phyloP scores from a whole-genome alignment of 2,888 invertebrate genomes.

The Megaustenia siamemsis region DNA sequence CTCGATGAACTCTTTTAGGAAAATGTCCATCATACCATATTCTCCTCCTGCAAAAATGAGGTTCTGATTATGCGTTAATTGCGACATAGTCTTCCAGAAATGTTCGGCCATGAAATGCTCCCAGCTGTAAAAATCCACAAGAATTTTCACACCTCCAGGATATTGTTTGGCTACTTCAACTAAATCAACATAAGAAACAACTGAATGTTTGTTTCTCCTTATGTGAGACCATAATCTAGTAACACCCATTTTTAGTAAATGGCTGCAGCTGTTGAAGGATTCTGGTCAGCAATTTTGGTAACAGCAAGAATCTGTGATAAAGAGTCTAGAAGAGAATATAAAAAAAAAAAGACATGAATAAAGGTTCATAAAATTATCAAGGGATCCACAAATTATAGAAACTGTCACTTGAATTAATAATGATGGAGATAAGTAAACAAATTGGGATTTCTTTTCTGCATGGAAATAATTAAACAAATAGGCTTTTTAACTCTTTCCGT shows the following conservation, averaged over 20 bases:
- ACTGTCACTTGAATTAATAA: no score
- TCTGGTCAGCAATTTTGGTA: neutral
- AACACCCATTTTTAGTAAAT: slow-evolving; percentile 43
- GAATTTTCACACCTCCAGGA: slow-evolving; percentile 71
- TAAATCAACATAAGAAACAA: slow-evolving; percentile 64
- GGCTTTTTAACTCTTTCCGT: no score
- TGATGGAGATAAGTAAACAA: no score
- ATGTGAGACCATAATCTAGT: slow-evolving; percentile 36
- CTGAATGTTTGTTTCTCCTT: neutral
- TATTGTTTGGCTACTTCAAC: slow-evolving; percentile 67
- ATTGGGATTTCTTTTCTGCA: no score
- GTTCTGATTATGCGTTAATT: slow-evolving; percentile 65
- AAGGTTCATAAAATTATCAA: no score
- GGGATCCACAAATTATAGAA: no score
- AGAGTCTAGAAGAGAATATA: no score
- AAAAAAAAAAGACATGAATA: no score
- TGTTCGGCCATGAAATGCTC: slow-evolving; percentile 67
- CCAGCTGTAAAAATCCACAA: slow-evolving; percentile 77
- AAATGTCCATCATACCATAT: slow-evolving; percentile 68
- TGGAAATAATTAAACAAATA: no score
- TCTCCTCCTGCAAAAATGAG: slow-evolving; percentile 76
- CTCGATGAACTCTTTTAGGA: slow-evolving; percentile 68
- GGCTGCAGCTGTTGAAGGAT: no score
- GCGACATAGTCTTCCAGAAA: slow-evolving; percentile 68
- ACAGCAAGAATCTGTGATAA: no score